phyloP scores from a whole-genome alignment of 1,140 invertebrate genomes.

The Nylanderia fulva region DNA sequence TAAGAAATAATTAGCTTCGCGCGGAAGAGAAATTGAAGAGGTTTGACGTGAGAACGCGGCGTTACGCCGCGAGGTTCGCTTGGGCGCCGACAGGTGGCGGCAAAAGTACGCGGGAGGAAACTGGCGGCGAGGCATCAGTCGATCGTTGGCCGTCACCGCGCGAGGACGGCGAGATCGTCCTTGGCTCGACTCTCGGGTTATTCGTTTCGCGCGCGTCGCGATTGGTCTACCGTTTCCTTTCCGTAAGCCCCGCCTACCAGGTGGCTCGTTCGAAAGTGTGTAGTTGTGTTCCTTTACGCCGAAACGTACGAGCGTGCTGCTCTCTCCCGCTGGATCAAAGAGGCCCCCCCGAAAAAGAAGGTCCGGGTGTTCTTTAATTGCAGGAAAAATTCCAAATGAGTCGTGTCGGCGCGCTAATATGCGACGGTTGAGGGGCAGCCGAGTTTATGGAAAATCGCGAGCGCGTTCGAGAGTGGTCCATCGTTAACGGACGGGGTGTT shows the following conservation, averaged over 20 bases:
- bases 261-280: conserved; percentile 84
- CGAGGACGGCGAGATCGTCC: conserved; percentile 62
- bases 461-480: conserved; percentile 73
- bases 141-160: conserved; percentile 61
- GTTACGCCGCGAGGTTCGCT: neutral
- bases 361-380: conserved; percentile 67
- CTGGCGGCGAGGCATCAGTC: conserved; percentile 60
- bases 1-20: neutral
- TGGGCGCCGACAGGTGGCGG: conserved; percentile 53
- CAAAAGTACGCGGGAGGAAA: conserved; percentile 12
- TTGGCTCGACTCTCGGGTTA: conserved; percentile 38
- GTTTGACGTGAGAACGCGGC: neutral
- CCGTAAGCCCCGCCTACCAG: conserved; percentile 82
- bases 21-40: neutral
- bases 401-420: conserved; percentile 81
- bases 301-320: conserved; percentile 79
- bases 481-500: conserved; percentile 59
- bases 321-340: conserved; percentile 72
- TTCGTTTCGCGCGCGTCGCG: conserved; percentile 16
- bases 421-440: conserved; percentile 76
- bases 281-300: conserved; percentile 81
- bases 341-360: no score
- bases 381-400: conserved; percentile 79
- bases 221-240: conserved; percentile 76
- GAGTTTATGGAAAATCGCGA: conserved; percentile 53